Evolutionary conservation across 1,140 invertebrate species (phyloP).

Genomic region (Drosophila nikananu): DNA sequence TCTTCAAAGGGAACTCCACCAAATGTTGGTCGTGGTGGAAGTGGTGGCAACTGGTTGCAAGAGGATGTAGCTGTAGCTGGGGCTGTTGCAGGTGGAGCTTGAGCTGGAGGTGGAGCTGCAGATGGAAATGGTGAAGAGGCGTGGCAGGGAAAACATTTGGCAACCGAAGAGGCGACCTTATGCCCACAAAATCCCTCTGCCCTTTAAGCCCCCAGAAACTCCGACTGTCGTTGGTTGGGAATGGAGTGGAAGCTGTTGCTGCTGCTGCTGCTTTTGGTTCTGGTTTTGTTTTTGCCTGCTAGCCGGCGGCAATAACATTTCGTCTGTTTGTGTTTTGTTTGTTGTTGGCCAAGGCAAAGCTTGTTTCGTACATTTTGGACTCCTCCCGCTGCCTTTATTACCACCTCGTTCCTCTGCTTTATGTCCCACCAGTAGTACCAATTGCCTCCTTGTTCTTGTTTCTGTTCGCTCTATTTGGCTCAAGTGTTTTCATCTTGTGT

Average conservation of each 20-base stretch:
- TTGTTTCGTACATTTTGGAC: slow-evolving; percentile 44
- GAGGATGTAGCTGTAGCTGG: slow-evolving; percentile 11
- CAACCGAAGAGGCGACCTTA: slow-evolving; percentile 49
- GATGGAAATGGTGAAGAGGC: slow-evolving; percentile 15
- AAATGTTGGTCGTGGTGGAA: slow-evolving; percentile 20
- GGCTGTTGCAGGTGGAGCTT: background rate
- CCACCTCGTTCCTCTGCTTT: background rate
- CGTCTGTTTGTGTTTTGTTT: slow-evolving; percentile 43
- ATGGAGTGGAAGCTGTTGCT: slow-evolving; percentile 34
- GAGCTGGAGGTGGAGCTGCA: slow-evolving; percentile 1
- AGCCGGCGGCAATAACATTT: slow-evolving; percentile 51
- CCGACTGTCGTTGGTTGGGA: slow-evolving; percentile 20
- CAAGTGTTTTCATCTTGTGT: slow-evolving; percentile 43
- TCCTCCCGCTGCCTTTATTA: slow-evolving; percentile 4
- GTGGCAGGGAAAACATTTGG: slow-evolving; percentile 44
- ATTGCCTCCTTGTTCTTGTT: slow-evolving; percentile 36
- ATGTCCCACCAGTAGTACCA: slow-evolving; percentile 12
- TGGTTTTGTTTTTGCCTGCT: slow-evolving; percentile 24
- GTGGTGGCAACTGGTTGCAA: slow-evolving; percentile 38
- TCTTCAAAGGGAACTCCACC: slow-evolving; percentile 48
- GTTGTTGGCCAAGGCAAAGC: slow-evolving; percentile 44
- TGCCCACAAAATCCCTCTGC: slow-evolving; percentile 40
- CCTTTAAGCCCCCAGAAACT: slow-evolving; percentile 9
- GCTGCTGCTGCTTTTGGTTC: slow-evolving; percentile 16
- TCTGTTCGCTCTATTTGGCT: slow-evolving; percentile 44